Base-by-base conservation (phyloP, 2,888 invertebrate species). In the Dusona sp. region DNA sequence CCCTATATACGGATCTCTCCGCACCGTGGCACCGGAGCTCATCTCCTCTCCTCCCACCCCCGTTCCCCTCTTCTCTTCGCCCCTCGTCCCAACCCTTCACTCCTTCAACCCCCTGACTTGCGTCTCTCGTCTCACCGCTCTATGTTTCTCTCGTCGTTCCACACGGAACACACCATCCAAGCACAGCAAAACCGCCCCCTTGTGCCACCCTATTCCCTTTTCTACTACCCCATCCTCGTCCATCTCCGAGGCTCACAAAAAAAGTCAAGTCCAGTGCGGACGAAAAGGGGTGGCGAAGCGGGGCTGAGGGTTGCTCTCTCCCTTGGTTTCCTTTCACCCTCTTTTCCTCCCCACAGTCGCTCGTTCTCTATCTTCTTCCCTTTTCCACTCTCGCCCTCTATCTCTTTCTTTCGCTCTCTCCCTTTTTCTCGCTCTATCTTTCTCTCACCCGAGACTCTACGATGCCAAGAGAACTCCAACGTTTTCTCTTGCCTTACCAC, bases 181-280 rank as follows among this genome's bases (percentile, higher is more conserved):
- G 73, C 83, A 72, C 79, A 68, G 79, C 73, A 61, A 82, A 84
- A 51, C 80, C 79, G 33, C 80, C 83, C 83, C 84, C 82, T 68
- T 72, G 75, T 81, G 61, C 85, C 79, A 38, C 85, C 68, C 78
- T 54, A 51, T 51, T 80, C 57, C 83, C 78, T 67, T 73, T 79
- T 79, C 45, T 90, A 81, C 85, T 90, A 87, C 88, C 89, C 90
- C 90, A 88, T 51, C 61, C 75, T 74, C 79, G 54, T 70, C 80
- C 83, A 79, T 83, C 83, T 83, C 85, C 33, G 75, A 81, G 79
- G 82, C 83, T 85, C 80, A 80, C 78, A 78, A 86, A 83, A 84
- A 92, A 92, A 84, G 90, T 90, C 92, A 89, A 92, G 93, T 93
- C 93, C 93, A 92, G 93, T 92, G 83, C 85, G 92, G 92, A 92